phyloP scores from a whole-genome alignment of 2,888 invertebrate species.

The Hymenopus coronatus region DNA sequence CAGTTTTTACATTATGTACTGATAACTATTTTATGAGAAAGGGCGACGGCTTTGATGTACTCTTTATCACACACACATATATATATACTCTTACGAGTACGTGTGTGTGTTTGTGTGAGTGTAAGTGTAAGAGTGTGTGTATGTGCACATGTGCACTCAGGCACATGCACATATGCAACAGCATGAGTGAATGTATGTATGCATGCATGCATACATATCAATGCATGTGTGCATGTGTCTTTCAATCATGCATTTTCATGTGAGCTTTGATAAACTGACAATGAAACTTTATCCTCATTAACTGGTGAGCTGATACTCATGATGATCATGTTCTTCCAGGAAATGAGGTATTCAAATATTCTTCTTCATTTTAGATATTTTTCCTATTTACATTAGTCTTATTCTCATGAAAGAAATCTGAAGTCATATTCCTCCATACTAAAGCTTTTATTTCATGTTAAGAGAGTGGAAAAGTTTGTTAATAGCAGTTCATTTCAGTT shows the following conservation, averaged over 20 bases:
- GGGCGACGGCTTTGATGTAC: constrained; percentile 27
- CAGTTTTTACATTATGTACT: constrained; percentile 24
- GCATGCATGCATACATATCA: background rate
- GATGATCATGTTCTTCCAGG: background rate
- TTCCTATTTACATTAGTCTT: background rate
- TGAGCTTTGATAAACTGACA: background rate
- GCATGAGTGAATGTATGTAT: background rate
- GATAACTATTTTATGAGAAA: constrained; percentile 31
- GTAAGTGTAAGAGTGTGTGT: background rate
- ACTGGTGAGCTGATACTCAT: background rate
- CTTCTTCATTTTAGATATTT: background rate
- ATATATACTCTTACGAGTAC: background rate
- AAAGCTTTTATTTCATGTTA: background rate
- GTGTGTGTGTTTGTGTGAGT: background rate
- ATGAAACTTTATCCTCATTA: background rate
- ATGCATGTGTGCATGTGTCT: background rate
- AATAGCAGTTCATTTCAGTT: background rate
- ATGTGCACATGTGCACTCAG: background rate
- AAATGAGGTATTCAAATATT: background rate
- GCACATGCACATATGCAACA: no score
- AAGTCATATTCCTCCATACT: background rate
- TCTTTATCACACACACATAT: background rate
- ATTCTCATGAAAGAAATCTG: background rate
- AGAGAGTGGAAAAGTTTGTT: background rate
- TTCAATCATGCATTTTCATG: background rate